Evolutionary conservation across 2,113 vertebrate genomes (phyloP), one percentile per base, ranked within the genome.

Genomic region (Paramormyrops kingsleyae): DNA sequence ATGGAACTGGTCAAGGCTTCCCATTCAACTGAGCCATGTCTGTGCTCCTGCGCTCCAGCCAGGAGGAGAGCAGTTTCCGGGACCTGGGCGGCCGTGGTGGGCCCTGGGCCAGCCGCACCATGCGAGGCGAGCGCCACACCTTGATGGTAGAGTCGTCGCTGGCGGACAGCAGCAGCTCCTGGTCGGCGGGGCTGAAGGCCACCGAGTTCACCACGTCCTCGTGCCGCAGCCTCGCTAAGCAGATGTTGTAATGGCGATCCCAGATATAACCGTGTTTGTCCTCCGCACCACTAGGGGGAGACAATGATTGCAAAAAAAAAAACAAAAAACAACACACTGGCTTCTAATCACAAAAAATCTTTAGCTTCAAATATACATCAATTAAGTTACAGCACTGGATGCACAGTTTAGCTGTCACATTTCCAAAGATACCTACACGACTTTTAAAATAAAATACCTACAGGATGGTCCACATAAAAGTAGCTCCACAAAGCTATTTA

Each of bases 241-340:
- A 99, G 96, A 98, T 97, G 94, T 97, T 97, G 90, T 99, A 99
- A 93, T 99, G 98, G 0, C 98, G 97, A 93, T 99, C 98, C 99
- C 99, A 99, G 95, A 99, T 97, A 94, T 99, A 99, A 91, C 98
- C 98, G 0, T 98, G 98, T 44, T 97, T 98, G 95, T 99, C 98
- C 93, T 99, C 98, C 0, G 98, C 98, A 46, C 99, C 98, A 0
- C 99, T 99, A 0, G 0, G 42, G 85, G 5, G 77, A 77, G 24
- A 90, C 74, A 66, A 27, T 46, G 52, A 77, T 13, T 7, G 27
- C 5, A 31, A 5, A 7, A 83, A 19, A 24, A 44, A 17, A 21
- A 17, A 39, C 39, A 27, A 10, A 31, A 74, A 35, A 5, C 12
- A 3, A 56, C 24, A n/a, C 21, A 62, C 7, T 9, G 56, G 56